A percentile compares a stretch with the other conserved stretches of the same genome.
Evolutionary conservation across 2,888 invertebrate genomes (phyloP).

Genomic region (Chouioia cunea): DNA sequence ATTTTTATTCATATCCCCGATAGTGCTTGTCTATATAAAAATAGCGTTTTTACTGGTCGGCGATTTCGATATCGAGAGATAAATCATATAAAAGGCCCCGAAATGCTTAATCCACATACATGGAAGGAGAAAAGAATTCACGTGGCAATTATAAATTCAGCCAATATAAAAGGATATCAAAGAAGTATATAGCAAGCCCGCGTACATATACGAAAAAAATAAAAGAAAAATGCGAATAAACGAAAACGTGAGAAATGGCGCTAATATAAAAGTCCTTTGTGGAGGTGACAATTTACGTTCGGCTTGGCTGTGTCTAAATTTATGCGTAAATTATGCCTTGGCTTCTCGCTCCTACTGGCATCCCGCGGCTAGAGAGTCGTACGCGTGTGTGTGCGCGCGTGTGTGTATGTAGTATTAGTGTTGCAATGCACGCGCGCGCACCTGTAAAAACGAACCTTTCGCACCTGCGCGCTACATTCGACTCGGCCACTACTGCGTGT

Average conservation of each 20-base stretch:
- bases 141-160: slow-evolving; percentile 27
- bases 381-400: background rate
- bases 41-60: background rate
- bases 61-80: slow-evolving; percentile 5
- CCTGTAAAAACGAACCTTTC: slow-evolving; percentile 46
- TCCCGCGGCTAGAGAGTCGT: slow-evolving; percentile 28
- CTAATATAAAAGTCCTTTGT: slow-evolving; percentile 43
- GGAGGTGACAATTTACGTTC: slow-evolving; percentile 47
- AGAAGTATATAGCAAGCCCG: background rate
- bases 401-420: slow-evolving; percentile 1
- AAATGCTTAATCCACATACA: background rate
- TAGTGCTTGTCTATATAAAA: background rate
- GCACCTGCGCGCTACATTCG: slow-evolving; percentile 34
- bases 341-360: slow-evolving; percentile 21
- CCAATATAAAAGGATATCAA: slow-evolving; percentile 21
- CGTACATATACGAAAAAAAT: background rate
- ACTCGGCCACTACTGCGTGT: too few relatives aligned
- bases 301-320: slow-evolving; percentile 33
- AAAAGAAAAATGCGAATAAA: slow-evolving; percentile 17
- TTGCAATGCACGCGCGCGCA: slow-evolving; percentile 22
- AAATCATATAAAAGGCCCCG: background rate
- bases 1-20: background rate
- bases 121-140: slow-evolving; percentile 10
- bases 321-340: slow-evolving; percentile 45
- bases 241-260: slow-evolving; percentile 44